Base-by-base conservation (phyloP, 2,888 invertebrate species). In the Bimastos eiseni region DNA sequence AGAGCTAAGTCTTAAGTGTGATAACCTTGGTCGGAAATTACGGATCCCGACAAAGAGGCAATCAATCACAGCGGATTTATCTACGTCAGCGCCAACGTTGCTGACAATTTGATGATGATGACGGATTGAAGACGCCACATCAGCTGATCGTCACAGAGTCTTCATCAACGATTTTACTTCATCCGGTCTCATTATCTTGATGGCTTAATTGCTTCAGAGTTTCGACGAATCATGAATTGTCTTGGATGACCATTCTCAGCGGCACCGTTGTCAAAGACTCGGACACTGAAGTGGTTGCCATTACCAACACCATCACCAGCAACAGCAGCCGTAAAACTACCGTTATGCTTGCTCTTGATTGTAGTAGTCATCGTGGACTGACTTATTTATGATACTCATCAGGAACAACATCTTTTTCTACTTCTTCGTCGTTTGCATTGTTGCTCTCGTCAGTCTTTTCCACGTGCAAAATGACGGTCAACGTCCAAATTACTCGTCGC, bases 331-430 rank as follows among this genome's bases (percentile, higher is more conserved):
- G 13, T n/a, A 70, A 6, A 5, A 70, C 13, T 8, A 70, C 30
- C 70, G n/a, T 70, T n/a, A 70, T 70, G 70, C 17, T 30, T 15
- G 8, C 17, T 70, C 70, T 70, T 70, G 70, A n/a, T 70, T 70
- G 70, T n/a, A n/a, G 70, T 70, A n/a, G 70, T 70, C 70, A 70
- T 70, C 70, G 70, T 70, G 70, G 13, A 70, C 70, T 70, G 70
- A 70, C 70, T 70, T 70, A 70, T 70, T 70, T n/a, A 70, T 70
- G 70, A 70, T n/a, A 0, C 70, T 70, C 70, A n/a, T 70, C 70
- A 70, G n/a, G 70, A 70, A 8, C n/a, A 11, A 70, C 30, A n/a
- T 70, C 70, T 8, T n/a, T 13, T 8, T 70, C 55, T 4, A 30
- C 55, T 24, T 55, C 30, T 2, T 30, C 70, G n/a, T 70, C 70